phyloP scores from a whole-genome alignment of 2,797 vertebrate species.

The Crypturellus tataupa region DNA sequence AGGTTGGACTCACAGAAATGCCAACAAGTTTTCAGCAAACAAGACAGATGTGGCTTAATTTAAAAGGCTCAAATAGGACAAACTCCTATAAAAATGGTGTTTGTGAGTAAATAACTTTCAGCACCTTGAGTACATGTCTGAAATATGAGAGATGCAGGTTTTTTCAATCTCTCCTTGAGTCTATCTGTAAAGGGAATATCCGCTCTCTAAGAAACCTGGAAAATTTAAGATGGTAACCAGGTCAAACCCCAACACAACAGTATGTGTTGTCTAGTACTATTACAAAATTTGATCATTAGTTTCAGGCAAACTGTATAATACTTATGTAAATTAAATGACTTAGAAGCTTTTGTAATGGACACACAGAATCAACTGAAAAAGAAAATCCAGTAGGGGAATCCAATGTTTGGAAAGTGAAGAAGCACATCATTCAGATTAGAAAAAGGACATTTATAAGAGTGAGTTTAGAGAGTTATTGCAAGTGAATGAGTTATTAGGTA shows the following conservation, averaged over 20 bases:
- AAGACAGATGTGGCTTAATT: background rate
- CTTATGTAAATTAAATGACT: background rate
- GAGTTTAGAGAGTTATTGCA: background rate
- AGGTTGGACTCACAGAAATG: conserved; percentile 19
- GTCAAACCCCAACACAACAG: background rate
- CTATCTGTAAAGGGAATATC: background rate
- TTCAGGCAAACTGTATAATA: background rate
- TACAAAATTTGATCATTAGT: background rate
- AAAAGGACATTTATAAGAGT: background rate
- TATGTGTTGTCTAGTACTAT: background rate
- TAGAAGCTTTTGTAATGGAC: background rate
- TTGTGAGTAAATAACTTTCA: background rate
- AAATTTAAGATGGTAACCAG: background rate
- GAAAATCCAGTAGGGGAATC: background rate
- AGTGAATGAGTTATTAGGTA: background rate
- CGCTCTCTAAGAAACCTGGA: background rate
- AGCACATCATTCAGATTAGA: background rate
- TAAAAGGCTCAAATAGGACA: background rate
- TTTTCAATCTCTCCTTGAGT: background rate
- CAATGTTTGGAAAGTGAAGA: background rate
- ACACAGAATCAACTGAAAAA: background rate
- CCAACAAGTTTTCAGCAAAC: background rate
- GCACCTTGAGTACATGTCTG: background rate
- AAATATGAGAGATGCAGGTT: background rate
- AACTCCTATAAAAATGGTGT: background rate